Evolutionary conservation across 2,113 vertebrate genomes (phyloP), one percentile per base, ranked within the genome.

Genomic region (Trochalopteron elliotii): DNA sequence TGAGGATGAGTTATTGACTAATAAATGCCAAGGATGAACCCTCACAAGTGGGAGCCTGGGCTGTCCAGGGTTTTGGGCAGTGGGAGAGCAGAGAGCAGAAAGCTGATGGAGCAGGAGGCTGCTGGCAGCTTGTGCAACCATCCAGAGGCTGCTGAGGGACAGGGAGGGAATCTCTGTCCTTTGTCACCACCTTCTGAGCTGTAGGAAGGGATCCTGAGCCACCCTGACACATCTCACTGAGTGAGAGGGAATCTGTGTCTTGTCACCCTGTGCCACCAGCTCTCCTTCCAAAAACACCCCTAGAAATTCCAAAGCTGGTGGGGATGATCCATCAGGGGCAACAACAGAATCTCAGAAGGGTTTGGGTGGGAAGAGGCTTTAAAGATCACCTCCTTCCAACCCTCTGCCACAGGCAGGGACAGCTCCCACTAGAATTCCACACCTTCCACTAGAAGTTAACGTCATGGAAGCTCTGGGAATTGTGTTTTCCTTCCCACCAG

Each of bases 21-120:
- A 64, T 44, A 83, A 86, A 89, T 4, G 4, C 17, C 3, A 11
- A 77, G 71, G 75, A 87, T 64, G 75, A 85, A 65, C 47, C n/a
- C 59, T 42, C 2, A 7, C 1, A 23, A 71, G 57, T 16, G 63
- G 39, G 31, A 79, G 68, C 68, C 49, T 8, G 0, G 0, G 92
- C 18, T 60, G 63, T 8, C 13, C 68, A 5, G 31, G 55, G 56
- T 45, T 90, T 60, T 0, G 0, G 75, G 89, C 10, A 0, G 39
- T 47, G 50, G 44, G 40, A 72, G 44, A 37, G 71, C 61, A 72
- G 71, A 71, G 55, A 89, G 65, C 0, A 0, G 70, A 87, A 87
- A 75, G 23, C 25, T 91, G 86, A 28, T 10, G 61, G 91, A 94
- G 60, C 72, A 65, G 57, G 55, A 81, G 40, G 74, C 82, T 85